A percentile compares a stretch with the other conserved stretches of the same genome.
Conservation (phyloP, 2,113 vertebrate genomes). For the Ceyx cyanopectus region DNA sequence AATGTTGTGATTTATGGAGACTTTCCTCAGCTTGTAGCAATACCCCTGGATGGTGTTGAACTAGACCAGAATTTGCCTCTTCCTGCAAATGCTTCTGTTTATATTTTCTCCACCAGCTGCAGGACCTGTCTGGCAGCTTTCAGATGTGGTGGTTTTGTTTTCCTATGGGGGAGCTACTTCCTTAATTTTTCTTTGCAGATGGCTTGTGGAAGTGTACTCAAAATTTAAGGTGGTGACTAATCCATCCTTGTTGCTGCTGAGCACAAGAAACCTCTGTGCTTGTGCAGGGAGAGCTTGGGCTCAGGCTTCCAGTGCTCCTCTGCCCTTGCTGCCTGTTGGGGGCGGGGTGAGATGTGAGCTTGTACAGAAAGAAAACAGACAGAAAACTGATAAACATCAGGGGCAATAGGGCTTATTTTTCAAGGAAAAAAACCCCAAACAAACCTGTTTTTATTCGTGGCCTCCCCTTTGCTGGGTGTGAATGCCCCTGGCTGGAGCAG, state of each 20-base stretch:
- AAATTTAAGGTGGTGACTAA: background rate
- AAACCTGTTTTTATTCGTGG: background rate
- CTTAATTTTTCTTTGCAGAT: background rate
- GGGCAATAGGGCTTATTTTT: background rate
- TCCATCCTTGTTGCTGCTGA: background rate
- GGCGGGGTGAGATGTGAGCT: background rate
- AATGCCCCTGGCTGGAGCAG: rapidly evolving
- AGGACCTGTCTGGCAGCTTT: background rate
- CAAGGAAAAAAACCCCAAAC: background rate
- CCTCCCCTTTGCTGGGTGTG: background rate
- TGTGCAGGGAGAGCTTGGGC: rapidly evolving
- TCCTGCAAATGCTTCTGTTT: background rate
- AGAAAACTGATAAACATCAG: background rate
- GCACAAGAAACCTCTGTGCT: background rate
- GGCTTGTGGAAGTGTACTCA: background rate
- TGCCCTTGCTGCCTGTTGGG: background rate
- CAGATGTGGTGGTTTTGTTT: background rate
- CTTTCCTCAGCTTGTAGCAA: background rate
- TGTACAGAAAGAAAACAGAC: background rate
- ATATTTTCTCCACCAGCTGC: background rate
- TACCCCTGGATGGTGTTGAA: background rate
- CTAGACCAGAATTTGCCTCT: background rate
- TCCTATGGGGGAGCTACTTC: background rate
- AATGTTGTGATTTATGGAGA: slow-evolving; percentile 22
- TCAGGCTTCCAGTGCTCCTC: rapidly evolving